Evolutionary conservation across 1,140 invertebrate genomes (phyloP).

Genomic region (Tetraneura akinire): DNA sequence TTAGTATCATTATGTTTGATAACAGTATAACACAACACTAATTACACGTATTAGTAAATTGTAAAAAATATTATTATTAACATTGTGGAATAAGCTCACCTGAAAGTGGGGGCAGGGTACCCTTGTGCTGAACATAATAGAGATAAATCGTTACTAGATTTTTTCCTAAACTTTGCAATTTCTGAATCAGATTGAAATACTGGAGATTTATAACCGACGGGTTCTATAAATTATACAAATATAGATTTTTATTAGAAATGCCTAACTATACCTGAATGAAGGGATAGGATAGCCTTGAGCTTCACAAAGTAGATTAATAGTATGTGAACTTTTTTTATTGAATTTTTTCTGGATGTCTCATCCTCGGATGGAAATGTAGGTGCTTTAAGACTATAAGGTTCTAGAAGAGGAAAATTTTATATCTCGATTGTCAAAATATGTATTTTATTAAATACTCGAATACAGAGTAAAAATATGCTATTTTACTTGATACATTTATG

Average conservation of each 20-base stretch:
- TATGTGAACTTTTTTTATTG: conserved; percentile 54
- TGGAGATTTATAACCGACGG: conserved; percentile 70
- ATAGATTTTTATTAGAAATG: conserved; percentile 20
- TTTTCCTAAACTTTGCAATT: conserved; percentile 60
- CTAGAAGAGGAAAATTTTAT: conserved; percentile 59
- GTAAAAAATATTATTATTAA: neutral
- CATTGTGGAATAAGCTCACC: conserved; percentile 59
- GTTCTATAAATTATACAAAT: conserved; percentile 61
- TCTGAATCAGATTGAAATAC: conserved; percentile 61
- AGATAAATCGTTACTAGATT: conserved; percentile 58
- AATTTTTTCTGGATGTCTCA: conserved; percentile 54
- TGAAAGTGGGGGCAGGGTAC: conserved; percentile 64
- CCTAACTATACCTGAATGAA: conserved; percentile 65
- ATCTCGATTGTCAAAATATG: neutral
- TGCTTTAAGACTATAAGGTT: conserved; percentile 69
- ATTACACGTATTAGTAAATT: too few species aligned
- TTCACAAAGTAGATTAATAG: conserved; percentile 62
- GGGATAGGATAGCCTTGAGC: conserved; percentile 76
- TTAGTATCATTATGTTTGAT: too few species aligned
- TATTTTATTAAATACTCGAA: neutral
- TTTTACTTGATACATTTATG: neutral
- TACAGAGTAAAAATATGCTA: neutral
- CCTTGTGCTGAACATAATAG: conserved; percentile 66
- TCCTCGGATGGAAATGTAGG: conserved; percentile 69
- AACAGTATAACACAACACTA: too few species aligned